phyloP scores from a whole-genome alignment of 2,797 vertebrate species.

The Coendou prehensilis region DNA sequence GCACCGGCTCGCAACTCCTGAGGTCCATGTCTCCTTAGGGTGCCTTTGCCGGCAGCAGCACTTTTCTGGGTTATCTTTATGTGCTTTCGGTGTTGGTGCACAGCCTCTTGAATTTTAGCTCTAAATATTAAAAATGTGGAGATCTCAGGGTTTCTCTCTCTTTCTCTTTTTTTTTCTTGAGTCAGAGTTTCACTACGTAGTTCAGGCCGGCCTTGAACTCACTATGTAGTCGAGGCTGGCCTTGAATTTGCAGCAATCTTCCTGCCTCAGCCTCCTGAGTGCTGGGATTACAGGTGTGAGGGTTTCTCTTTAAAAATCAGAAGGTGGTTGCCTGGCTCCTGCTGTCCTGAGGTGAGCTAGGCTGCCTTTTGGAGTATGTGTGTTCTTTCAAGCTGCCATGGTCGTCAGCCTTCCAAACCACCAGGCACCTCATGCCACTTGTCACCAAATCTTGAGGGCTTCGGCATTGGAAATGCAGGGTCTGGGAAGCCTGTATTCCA shows the following conservation, averaged over 20 bases:
- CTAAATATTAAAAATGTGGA: background rate
- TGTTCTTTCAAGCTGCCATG: background rate
- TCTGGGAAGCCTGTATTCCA: background rate
- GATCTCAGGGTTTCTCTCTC: background rate
- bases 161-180: no score
- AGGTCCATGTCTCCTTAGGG: background rate
- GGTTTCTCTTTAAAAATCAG: background rate
- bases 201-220: no score
- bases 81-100: background rate
- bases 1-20: background rate
- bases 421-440: background rate
- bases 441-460: background rate
- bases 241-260: no score
- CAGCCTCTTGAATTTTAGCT: background rate
- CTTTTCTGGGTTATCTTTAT: background rate
- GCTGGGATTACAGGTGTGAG: background rate
- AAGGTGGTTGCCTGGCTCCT: background rate
- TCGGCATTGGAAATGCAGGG: background rate
- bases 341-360: background rate
- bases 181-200: no score
- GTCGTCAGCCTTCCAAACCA: background rate
- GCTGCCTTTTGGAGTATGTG: background rate
- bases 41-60: no score
- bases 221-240: no score
- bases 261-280: no score